Conservation (phyloP, 2,888 invertebrate species). For the Lasioglossum lativentre region DNA sequence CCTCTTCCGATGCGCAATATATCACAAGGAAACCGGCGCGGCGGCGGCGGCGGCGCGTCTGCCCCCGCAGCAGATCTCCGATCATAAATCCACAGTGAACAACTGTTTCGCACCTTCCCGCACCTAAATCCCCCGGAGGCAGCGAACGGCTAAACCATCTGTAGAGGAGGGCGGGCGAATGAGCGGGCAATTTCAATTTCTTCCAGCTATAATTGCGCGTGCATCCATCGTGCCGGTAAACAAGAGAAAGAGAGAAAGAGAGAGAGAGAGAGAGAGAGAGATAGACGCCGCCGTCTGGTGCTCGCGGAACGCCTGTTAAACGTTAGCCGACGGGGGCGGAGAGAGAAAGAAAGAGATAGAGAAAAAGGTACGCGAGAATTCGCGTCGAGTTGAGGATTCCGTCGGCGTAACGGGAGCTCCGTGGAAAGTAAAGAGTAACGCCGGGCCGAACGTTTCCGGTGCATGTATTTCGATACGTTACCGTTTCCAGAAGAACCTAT, state of each 20-base stretch:
- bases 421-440: constrained; percentile 44
- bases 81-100: constrained; percentile 44
- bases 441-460: constrained; percentile 35
- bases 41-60: too few species aligned
- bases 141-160: constrained; percentile 20
- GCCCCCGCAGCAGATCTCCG: constrained; percentile 41
- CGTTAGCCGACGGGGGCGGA: neutral
- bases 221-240: neutral
- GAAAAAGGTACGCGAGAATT: constrained; percentile 32
- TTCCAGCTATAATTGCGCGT: constrained; percentile 37
- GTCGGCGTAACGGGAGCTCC: constrained; percentile 32
- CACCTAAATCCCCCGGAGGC: constrained; percentile 31
- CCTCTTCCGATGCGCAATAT: constrained; percentile 34
- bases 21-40: constrained; percentile 35
- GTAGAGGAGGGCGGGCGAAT: neutral
- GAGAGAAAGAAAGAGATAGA: neutral
- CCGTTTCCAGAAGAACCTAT: constrained; percentile 67
- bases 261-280: too few species aligned
- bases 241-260: neutral
- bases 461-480: constrained; percentile 73
- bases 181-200: constrained; percentile 39
- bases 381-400: constrained; percentile 28
- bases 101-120: constrained; percentile 56
- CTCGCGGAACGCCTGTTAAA: neutral
- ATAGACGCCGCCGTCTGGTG: neutral